Base-by-base conservation (phyloP, 2,113 vertebrate genomes). In the Pipra filicauda region DNA sequence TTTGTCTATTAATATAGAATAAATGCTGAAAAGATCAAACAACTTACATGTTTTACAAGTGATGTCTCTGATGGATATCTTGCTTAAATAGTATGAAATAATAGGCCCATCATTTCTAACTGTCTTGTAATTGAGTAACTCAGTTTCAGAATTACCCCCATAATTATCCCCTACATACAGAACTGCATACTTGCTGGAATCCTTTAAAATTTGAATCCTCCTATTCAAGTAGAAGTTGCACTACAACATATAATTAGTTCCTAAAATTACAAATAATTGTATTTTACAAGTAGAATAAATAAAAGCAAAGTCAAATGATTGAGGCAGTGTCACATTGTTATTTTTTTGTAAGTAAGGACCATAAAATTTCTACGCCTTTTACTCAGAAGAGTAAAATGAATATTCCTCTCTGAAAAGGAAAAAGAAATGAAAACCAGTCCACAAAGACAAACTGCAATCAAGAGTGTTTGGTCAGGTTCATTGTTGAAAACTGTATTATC, bases 51-150 rank as follows among this genome's bases (percentile, higher is more conserved):
- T 77, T 94, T 92, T 57, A n/a, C 26, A 91, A 72, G 37, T 66
- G 54, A 43, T 76, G 1, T 37, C 30, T 90, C 67, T 73, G 64
- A 43, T 31, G 13, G 35, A 39, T 61, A 73, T 41, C 39, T 90
- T 73, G n/a, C 64, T 91, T 57, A 77, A 96, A 88, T 57, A 12
- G 19, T 57, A 57, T 92, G 83, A 88, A 91, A 86, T 57, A 92
- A 82, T 8, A 80, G 19, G 21, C 6, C 46, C 49, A 84, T 86
- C 8, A 80, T 80, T 83, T 91, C 69, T 76, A 52, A 69, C 8
- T 70, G 65, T 28, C 41, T 76, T 49, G 22, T 26, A 80, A 35
- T 4, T 61, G 41, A 76, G 35, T 48, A 69, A 59, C 26, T 93
- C 64, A 61, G 15, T 85, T 67, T 75, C 75, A 93, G 61, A 95